Base-by-base conservation (phyloP, 2,113 vertebrate species). In the Apteryx mantelli region DNA sequence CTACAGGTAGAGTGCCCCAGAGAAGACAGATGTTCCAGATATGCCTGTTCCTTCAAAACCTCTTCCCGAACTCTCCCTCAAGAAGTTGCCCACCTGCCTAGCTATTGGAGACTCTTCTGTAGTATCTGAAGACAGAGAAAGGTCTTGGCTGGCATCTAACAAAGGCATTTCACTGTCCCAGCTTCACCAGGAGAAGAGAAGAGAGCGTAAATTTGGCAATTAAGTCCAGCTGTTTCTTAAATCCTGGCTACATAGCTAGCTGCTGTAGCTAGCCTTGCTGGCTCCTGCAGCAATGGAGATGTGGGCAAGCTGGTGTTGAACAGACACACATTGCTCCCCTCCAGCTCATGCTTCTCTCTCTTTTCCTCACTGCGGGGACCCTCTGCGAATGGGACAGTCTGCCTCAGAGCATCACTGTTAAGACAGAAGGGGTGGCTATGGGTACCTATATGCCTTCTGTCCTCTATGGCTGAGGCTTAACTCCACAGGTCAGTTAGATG, bases 301-400 rank as follows among this genome's bases (percentile, higher is more conserved):
- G 25, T 15, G 6, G 38, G 44, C 2, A 2, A 5, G 32, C 14
- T 28, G 34, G 42, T 20, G 10, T 48, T 86, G 61, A 38, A 60
- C 38, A 1, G 2, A 14, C 0, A 0, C 30, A 73, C 15, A 84
- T 36, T 64, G 74, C 61, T 70, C 26, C 61, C 26, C 58, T 82
- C 17, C 34, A 82, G 58, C 58, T 86, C 55, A 32, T 18, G 14
- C 20, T 20, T 55, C 60, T 15, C 15, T 55, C 60, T 64, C 40
- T 36, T 17, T 36, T 68, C 55, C 16, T 81, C 2, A 1, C 9
- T 1, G 1, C 2, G 4, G 32, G 11, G 40, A 75, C 30, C 14
- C 30, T 84, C 40, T 38, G 3, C 28, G 61, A 50, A 22, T 50
- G 21, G 4, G 5, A 75, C 3, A 3, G 17, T 9, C 44, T 3